phyloP scores from a whole-genome alignment of 2,113 vertebrate species.

The Emydocephalus ijimae region DNA sequence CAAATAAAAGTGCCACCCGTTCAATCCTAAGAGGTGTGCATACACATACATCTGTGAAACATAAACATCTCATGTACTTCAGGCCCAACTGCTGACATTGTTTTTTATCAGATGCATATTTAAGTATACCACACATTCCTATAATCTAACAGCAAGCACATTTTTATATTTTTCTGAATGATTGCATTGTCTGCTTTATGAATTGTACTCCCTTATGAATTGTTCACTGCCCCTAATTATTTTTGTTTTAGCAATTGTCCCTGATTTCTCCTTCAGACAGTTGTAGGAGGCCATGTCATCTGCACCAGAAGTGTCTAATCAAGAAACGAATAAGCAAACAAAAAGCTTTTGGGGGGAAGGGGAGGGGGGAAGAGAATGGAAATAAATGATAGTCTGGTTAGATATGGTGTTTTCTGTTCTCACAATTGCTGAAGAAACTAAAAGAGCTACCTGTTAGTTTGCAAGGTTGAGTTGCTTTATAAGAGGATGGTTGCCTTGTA shows the following conservation, averaged over 20 bases:
- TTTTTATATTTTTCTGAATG: constrained; percentile 48
- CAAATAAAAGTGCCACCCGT: neutral
- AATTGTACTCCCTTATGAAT: constrained; percentile 38
- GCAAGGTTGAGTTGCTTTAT: constrained; percentile 44
- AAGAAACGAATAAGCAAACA: constrained; percentile 61
- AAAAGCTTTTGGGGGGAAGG: constrained; percentile 31
- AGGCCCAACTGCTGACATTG: constrained; percentile 18
- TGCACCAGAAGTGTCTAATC: constrained; percentile 59
- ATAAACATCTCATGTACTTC: constrained; percentile 32
- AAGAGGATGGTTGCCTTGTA: constrained; percentile 13
- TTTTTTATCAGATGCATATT: constrained; percentile 34
- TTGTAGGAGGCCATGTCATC: constrained; percentile 56
- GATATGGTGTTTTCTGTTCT: constrained; percentile 57
- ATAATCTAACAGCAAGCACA: constrained; percentile 43
- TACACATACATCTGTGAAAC: constrained; percentile 1
- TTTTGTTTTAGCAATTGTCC: constrained; percentile 61
- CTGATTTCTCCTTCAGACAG: constrained; percentile 55
- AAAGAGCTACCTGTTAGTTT: constrained; percentile 43
- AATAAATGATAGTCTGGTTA: constrained; percentile 59
- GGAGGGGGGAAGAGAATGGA: constrained; percentile 38
- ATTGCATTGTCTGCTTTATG: constrained; percentile 47
- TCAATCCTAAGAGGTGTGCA: neutral
- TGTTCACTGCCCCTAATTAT: constrained; percentile 58
- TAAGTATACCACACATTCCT: constrained; percentile 55
- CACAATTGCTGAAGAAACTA: constrained; percentile 45